Conservation (phyloP, 37 sponge, comb jelly and placozoan species). For the Beroe ovata region DNA sequence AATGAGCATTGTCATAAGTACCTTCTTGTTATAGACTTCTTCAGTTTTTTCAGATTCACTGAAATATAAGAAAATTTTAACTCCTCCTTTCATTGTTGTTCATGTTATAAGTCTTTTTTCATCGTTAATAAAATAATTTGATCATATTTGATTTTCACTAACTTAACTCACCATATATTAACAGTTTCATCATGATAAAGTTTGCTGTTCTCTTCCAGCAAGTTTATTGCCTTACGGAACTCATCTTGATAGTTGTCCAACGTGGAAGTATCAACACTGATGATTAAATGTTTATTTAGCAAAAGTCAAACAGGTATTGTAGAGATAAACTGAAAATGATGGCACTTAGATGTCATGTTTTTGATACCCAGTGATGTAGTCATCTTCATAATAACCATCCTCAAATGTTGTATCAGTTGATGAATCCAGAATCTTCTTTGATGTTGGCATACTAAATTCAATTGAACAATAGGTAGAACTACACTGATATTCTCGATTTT, state of each 20-base stretch:
- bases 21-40: too few species aligned
- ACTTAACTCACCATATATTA: neutral
- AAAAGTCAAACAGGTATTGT: too few species aligned
- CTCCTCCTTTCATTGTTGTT: too few species aligned
- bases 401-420: neutral
- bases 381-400: conserved; percentile 49
- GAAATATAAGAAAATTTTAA: too few species aligned
- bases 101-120: too few species aligned
- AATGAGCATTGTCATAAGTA: too few species aligned
- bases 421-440: neutral
- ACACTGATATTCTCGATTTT: too few species aligned
- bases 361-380: neutral
- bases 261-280: neutral
- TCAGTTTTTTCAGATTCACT: too few species aligned
- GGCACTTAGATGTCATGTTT: neutral
- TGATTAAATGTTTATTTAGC: neutral
- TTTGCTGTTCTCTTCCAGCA: neutral
- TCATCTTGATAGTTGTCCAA: neutral
- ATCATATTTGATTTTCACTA: too few species aligned
- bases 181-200: neutral
- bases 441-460: neutral
- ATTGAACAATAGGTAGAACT: too few species aligned
- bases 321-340: too few species aligned
- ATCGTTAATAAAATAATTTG: too few species aligned
- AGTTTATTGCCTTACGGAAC: neutral